A percentile compares a stretch with the other conserved stretches of the same genome.
Evolutionary conservation across 2,888 invertebrate genomes (phyloP).

Genomic region (Leptinotarsa haldemani): DNA sequence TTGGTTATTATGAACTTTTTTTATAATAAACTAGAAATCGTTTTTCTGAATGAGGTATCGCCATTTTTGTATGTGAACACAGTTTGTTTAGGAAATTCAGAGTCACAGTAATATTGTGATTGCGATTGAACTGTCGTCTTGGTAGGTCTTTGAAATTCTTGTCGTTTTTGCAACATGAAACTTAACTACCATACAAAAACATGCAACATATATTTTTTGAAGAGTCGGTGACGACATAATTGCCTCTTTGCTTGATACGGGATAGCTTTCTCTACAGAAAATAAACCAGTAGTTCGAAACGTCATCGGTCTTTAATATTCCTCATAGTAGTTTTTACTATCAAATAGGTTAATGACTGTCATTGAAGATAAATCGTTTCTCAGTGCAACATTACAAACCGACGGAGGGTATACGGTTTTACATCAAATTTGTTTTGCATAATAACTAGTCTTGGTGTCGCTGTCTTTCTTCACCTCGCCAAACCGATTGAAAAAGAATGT

Average conservation of each 20-base stretch:
- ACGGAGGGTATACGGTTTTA: slow-evolving; percentile 1
- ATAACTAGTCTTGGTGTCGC: slow-evolving; percentile 22
- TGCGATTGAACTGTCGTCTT: no score
- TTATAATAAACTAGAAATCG: no score
- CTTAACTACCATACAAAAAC: background rate
- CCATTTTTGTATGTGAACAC: no score
- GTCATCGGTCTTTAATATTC: background rate
- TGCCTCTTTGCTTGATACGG: background rate
- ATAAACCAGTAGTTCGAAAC: background rate
- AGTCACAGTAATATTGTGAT: no score
- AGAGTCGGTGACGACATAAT: background rate
- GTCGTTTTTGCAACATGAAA: background rate
- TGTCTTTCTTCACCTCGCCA: slow-evolving; percentile 18
- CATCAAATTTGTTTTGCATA: slow-evolving; percentile 24
- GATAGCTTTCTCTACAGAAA: background rate
- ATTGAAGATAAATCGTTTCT: slow-evolving; percentile 9
- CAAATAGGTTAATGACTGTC: slow-evolving; percentile 20
- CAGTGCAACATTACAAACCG: slow-evolving; percentile 1
- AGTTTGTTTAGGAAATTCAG: no score
- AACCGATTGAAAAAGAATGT: slow-evolving; percentile 16
- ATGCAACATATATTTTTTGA: background rate
- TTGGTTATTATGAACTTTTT: no score
- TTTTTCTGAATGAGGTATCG: no score
- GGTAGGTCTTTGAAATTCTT: no score
- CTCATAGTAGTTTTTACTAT: slow-evolving; percentile 1